Conservation (phyloP, 1,140 invertebrate species). For the Condylostylus longicornis region DNA sequence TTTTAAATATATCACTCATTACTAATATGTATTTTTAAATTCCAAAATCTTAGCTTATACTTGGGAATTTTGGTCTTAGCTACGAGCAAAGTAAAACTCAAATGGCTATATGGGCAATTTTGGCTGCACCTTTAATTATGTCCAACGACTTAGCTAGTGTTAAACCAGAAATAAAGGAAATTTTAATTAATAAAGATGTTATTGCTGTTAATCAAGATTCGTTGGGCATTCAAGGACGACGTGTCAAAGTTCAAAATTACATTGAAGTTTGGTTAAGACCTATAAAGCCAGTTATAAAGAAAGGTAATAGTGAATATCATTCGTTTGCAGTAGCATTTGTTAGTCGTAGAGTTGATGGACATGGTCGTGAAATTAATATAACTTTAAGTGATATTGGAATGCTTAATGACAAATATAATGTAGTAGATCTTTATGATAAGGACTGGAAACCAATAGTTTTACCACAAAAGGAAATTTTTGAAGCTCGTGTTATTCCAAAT, state of each 20-base stretch:
- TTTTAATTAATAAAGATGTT: conserved; percentile 54
- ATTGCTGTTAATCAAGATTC: conserved; percentile 78
- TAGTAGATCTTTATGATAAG: conserved; percentile 23
- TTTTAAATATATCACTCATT: not conserved
- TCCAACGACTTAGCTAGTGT: conserved; percentile 68
- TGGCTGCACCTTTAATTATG: conserved; percentile 79
- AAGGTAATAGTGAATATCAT: conserved; percentile 50
- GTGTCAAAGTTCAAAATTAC: conserved; percentile 52
- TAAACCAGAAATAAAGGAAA: conserved; percentile 50
- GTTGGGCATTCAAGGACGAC: conserved; percentile 43
- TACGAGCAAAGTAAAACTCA: conserved; percentile 68
- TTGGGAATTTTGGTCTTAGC: conserved; percentile 77
- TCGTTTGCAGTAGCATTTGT: conserved; percentile 80
- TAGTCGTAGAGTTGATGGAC: conserved; percentile 58
- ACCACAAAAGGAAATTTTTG: conserved; percentile 8
- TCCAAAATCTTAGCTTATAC: conserved; percentile 45
- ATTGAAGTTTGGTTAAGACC: conserved; percentile 82
- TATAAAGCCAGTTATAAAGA: conserved; percentile 58
- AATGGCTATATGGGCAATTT: conserved; percentile 81
- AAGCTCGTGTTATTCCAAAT: conserved; percentile 24
- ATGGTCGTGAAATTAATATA: conserved; percentile 38
- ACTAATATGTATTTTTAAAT: too few relatives aligned
- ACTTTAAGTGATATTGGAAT: conserved; percentile 37
- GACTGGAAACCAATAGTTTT: conserved; percentile 10
- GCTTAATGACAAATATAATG: conserved; percentile 29